Percentiles rank a stretch among this genome's conserved stretches.
These are phyloP conservation scores for Brotula barbata DNA, from an alignment of 2,797 vertebrate genomes.

Conservation along the genomic window DNA sequence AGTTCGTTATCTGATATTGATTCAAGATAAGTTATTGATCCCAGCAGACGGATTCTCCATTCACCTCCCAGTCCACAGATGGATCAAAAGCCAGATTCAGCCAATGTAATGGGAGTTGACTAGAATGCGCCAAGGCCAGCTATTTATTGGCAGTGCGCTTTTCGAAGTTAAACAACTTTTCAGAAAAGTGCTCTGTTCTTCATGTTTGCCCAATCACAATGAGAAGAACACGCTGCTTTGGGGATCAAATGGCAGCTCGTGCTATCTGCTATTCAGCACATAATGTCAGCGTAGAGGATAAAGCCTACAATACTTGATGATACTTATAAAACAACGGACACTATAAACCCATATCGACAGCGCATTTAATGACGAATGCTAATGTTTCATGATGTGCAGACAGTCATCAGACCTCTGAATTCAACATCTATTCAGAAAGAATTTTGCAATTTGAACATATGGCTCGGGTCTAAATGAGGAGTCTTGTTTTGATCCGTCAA, in stretches of 20 bases:
- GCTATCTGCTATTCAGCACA: too few species aligned
- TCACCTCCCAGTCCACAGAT: neutral
- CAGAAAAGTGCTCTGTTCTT: too few species aligned
- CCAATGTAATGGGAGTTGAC: neutral
- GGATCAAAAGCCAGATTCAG: neutral
- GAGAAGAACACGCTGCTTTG: too few species aligned
- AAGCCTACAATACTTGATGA: neutral
- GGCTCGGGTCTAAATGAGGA: conserved; percentile 36
- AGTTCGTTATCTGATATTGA: neutral
- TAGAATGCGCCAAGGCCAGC: too few species aligned
- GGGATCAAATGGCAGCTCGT: too few species aligned
- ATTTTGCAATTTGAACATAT: conserved; percentile 17
- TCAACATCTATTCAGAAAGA: conserved; percentile 17
- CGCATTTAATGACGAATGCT: neutral
- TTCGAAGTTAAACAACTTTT: too few species aligned
- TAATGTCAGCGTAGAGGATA: too few species aligned
- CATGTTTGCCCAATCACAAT: too few species aligned
- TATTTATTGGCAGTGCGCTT: too few species aligned
- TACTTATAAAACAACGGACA: neutral
- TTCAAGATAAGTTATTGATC: conserved; percentile 1
- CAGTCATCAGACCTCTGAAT: conserved; percentile 26
- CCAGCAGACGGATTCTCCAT: neutral
- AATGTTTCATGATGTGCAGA: conserved; percentile 4
- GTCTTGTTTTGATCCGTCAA: conserved; percentile 48
- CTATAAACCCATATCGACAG: neutral